Evolutionary conservation across 2,888 invertebrate species (phyloP), one percentile per base, ranked within the genome.

Genomic region (Morpho helenor): DNA sequence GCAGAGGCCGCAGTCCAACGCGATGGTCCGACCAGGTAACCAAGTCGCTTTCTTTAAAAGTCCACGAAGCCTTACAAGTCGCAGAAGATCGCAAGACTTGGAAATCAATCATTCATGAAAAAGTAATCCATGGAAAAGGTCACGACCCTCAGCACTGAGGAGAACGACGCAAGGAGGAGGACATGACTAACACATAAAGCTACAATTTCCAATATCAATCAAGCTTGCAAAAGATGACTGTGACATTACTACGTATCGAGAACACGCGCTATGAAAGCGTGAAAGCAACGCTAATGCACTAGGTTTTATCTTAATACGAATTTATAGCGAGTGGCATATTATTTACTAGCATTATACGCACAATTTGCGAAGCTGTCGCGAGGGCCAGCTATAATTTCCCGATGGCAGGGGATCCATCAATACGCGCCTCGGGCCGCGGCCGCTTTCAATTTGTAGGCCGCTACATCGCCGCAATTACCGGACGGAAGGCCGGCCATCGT

Each of bases 321-420:
- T 87, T 85, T 84, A 85, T 85, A 83, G 81, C 80, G 79, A 77
- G 75, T 70, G 75, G 74, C 68, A 75, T 86, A 87, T 87, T 88
- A 88, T 89, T 87, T 85, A 86, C 88, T 87, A 87, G 89, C 82
- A 88, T 89, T 89, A 88, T 87, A 85, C 83, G 88, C 86, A 89
- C 87, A 88, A 87, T 89, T 90, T 87, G 88, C 89, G 86, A 82
- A 87, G 88, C 87, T 89, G 89, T 90, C 89, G 87, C 88, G 86
- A 87, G 83, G 79, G 81, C 81, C 77, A 72, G 80, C 84, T 88
- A 87, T 88, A 90, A 90, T 89, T 89, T 87, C 75, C 76, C 81
- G 80, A 87, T 88, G 89, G 89, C 87, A 83, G 87, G 79, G 84
- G 80, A 90, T 90, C 89, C 89, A 89, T 90, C 89, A 89, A 87